These are phyloP conservation scores for Gadus chalcogrammus DNA, from an alignment of 2,113 vertebrate genomes.

Conservation along the genomic window DNA sequence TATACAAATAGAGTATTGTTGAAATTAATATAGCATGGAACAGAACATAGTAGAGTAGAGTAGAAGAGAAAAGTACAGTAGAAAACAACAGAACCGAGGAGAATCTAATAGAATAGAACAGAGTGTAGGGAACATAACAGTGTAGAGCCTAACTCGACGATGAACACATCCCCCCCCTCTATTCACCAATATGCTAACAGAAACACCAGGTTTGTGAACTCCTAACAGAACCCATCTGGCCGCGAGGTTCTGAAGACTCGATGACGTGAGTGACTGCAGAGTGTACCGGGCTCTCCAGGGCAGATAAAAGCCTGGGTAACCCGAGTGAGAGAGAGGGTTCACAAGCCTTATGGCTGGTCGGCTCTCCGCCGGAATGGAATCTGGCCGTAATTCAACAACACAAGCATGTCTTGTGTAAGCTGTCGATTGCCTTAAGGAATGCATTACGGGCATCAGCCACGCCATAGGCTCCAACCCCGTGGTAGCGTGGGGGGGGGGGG, in stretches of 20 bases:
- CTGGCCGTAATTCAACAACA: constrained; percentile 35
- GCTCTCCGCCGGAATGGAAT: constrained; percentile 52
- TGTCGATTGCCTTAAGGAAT: constrained; percentile 22
- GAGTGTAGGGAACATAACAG: no score
- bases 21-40: no score
- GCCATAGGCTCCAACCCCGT: constrained; percentile 12
- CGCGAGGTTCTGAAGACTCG: constrained; percentile 7
- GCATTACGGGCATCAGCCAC: not conserved
- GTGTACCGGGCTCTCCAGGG: constrained; percentile 34
- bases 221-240: constrained; percentile 40
- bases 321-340: constrained; percentile 40
- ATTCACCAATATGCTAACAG: not conserved
- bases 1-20: not conserved
- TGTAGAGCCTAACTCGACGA: not conserved
- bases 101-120: no score
- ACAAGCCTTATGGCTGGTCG: constrained; percentile 27
- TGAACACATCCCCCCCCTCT: not conserved
- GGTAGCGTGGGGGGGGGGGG: not conserved
- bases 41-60: not conserved
- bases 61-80: no score
- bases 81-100: no score
- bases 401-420: constrained; percentile 21
- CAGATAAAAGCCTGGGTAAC: constrained; percentile 50
- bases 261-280: constrained; percentile 4
- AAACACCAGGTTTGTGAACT: not conserved